Evolutionary conservation across 2,113 vertebrate species (phyloP).

Genomic region (Nematolebias whitei): DNA sequence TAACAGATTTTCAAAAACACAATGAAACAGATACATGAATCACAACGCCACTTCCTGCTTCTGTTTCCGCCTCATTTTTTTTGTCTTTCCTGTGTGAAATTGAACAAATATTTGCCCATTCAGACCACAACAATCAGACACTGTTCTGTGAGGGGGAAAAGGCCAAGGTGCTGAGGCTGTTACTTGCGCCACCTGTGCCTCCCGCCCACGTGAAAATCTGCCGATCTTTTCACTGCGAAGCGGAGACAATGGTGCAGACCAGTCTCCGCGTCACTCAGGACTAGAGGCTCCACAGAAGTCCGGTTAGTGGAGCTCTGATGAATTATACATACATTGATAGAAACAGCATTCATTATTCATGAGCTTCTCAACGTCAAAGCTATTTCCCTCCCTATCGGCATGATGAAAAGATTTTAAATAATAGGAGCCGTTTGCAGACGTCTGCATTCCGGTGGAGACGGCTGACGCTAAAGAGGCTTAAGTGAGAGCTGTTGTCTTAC

Average conservation of each 20-base stretch:
- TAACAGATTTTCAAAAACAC: conserved; percentile 49
- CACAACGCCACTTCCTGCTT: conserved; percentile 60
- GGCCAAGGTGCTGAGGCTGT: conserved; percentile 3
- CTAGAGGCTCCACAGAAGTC: conserved; percentile 73
- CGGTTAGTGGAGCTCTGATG: conserved; percentile 78
- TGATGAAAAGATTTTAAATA: conserved; percentile 83
- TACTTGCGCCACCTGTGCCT: conserved; percentile 50
- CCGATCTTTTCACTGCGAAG: conserved; percentile 51
- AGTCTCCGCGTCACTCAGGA: conserved; percentile 72
- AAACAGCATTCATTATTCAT: conserved; percentile 81
- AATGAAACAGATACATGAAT: conserved; percentile 66
- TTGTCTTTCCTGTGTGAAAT: conserved; percentile 61
- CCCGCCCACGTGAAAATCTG: conserved; percentile 36
- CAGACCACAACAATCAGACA: conserved; percentile 54
- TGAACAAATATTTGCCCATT: conserved; percentile 59
- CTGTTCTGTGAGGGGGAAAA: conserved; percentile 28
- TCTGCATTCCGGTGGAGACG: conserved; percentile 74
- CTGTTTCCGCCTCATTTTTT: conserved; percentile 53
- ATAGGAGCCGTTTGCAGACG: conserved; percentile 71
- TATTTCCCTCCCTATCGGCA: conserved; percentile 74
- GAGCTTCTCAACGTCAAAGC: conserved; percentile 75
- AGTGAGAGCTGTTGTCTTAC: conserved; percentile 67
- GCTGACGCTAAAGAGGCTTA: conserved; percentile 71
- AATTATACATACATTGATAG: conserved; percentile 86
- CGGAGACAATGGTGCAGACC: conserved; percentile 60